A percentile compares a stretch with the other conserved stretches of the same genome.
Evolutionary conservation across 2,113 vertebrate species (phyloP).

Genomic region (Platysternon megacephalum): DNA sequence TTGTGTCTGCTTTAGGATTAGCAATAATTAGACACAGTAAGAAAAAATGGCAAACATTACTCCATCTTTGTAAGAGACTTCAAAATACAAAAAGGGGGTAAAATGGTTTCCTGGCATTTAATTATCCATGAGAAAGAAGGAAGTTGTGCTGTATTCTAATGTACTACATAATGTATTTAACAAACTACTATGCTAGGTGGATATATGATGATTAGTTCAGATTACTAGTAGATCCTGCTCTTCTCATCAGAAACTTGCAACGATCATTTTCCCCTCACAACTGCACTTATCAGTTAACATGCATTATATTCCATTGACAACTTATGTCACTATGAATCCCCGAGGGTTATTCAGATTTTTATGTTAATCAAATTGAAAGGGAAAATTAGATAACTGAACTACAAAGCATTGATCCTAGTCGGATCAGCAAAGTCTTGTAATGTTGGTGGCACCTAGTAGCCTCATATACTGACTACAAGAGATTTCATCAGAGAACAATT

Average conservation of each 20-base stretch:
- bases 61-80: background rate
- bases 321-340: conserved; percentile 36
- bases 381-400: conserved; percentile 41
- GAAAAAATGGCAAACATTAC: background rate
- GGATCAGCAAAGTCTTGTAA: conserved; percentile 9
- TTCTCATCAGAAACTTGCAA: conserved; percentile 30
- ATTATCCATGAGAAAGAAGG: background rate
- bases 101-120: accelerated
- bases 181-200: background rate
- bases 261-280: conserved; percentile 34
- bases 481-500: background rate
- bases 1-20: background rate
- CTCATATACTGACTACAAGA: background rate
- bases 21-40: background rate
- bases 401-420: conserved; percentile 39
- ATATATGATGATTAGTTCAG: conserved; percentile 4
- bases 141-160: background rate
- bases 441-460: background rate
- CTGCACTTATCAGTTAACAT: conserved; percentile 51
- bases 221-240: conserved; percentile 25
- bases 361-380: conserved; percentile 37
- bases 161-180: background rate
- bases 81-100: background rate
- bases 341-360: conserved; percentile 24
- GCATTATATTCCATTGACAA: conserved; percentile 37